Conservation (phyloP, 2,113 vertebrate species). For the Vombatus ursinus region DNA sequence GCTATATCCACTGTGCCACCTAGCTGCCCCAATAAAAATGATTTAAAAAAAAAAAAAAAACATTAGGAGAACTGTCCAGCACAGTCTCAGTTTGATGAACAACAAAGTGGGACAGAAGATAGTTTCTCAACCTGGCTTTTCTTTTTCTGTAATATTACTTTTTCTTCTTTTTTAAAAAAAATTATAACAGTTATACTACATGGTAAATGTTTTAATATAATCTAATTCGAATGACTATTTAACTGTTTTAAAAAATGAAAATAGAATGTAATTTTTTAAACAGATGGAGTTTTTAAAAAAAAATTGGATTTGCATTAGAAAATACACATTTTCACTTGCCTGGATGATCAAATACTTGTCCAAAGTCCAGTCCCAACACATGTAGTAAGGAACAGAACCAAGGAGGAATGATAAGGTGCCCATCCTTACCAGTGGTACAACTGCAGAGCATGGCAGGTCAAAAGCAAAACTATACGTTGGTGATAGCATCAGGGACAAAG, state of each 20-base stretch:
- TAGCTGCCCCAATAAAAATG: too few relatives aligned
- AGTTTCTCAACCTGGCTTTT: neutral
- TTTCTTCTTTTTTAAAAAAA: neutral
- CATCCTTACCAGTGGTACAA: conserved; percentile 49
- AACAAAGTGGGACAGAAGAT: neutral
- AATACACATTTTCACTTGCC: conserved; percentile 64
- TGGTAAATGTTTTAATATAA: neutral
- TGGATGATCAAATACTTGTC: conserved; percentile 67
- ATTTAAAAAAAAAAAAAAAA: too few relatives aligned
- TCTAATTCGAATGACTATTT: neutral
- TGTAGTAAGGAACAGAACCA: conserved; percentile 59
- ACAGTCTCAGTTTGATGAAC: neutral
- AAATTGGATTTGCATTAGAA: conserved; percentile 57
- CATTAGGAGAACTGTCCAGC: too few relatives aligned
- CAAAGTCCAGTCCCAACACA: conserved; percentile 67
- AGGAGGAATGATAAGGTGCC: conserved; percentile 61
- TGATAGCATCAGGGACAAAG: conserved; percentile 51
- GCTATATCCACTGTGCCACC: too few relatives aligned
- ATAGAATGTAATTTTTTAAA: neutral
- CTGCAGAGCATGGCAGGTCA: conserved; percentile 23
- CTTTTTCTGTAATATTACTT: neutral
- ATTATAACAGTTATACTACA: neutral
- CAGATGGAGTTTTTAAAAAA: neutral
- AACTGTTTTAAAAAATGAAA: neutral
- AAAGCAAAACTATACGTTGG: conserved; percentile 54